A percentile compares a stretch with the other conserved stretches of the same genome.
Conservation (phyloP, 53 echinoderm and acorn worm species). For the Holothuria scabra region DNA sequence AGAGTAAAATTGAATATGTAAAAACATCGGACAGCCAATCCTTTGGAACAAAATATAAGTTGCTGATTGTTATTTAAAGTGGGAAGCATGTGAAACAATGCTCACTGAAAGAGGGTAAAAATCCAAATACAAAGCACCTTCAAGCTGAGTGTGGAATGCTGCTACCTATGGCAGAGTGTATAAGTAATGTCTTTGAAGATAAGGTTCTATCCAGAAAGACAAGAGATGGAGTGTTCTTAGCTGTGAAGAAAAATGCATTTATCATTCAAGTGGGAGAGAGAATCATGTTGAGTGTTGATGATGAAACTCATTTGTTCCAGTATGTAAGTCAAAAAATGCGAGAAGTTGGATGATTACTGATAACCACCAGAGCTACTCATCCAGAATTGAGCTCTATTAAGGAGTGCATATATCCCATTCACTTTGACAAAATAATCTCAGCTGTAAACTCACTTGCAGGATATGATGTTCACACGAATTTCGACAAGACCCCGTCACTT, state of each 20-base stretch:
- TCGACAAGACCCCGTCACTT: slow-evolving; percentile 51
- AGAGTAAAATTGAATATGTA: no score
- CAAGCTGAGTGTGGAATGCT: slow-evolving; percentile 2
- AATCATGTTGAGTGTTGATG: slow-evolving; percentile 16
- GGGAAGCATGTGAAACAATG: slow-evolving; percentile 31
- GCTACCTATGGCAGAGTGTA: slow-evolving; percentile 9
- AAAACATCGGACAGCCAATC: no score
- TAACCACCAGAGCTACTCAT: not conserved
- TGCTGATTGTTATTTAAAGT: no score
- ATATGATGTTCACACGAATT: slow-evolving; percentile 28
- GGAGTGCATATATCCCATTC: slow-evolving; percentile 57
- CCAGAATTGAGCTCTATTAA: slow-evolving; percentile 35
- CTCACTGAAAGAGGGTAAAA: slow-evolving; percentile 1
- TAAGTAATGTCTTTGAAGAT: slow-evolving; percentile 13
- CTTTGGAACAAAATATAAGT: no score
- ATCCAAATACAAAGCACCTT: not conserved
- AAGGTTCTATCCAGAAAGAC: slow-evolving; percentile 51
- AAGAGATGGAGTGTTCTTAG: slow-evolving; percentile 38
- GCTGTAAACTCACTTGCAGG: slow-evolving; percentile 59
- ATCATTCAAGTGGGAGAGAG: slow-evolving; percentile 54
- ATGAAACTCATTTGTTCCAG: slow-evolving; percentile 44
- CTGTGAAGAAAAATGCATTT: slow-evolving; percentile 55
- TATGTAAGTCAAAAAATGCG: slow-evolving; percentile 64
- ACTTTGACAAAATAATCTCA: slow-evolving; percentile 60
- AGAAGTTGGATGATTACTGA: slow-evolving; percentile 55